Evolutionary conservation across 37 sponge, comb jelly and placozoan genomes (phyloP).

Genomic region (Corticium candelabrum): DNA sequence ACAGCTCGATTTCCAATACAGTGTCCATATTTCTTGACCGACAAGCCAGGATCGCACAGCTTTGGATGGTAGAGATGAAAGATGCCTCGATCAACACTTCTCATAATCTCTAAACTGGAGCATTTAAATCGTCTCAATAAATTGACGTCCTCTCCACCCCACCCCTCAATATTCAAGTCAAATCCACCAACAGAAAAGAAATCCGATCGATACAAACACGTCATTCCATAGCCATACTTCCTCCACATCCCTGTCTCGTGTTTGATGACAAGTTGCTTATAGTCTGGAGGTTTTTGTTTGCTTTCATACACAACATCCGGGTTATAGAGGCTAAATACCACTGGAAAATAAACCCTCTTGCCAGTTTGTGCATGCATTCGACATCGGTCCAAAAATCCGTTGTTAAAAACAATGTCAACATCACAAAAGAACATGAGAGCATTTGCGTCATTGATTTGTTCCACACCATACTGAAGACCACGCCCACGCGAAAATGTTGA

Average conservation of each 20-base stretch:
- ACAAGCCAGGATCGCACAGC: constrained; percentile 42
- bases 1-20: constrained; percentile 61
- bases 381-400: constrained; percentile 41
- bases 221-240: constrained; percentile 63
- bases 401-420: constrained; percentile 47
- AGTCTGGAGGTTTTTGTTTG: constrained; percentile 15
- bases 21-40: constrained; percentile 44
- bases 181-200: constrained; percentile 53
- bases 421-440: constrained; percentile 58
- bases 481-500: constrained; percentile 43
- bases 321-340: constrained; percentile 66
- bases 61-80: constrained; percentile 65
- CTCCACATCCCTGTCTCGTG: constrained; percentile 57
- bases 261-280: constrained; percentile 23
- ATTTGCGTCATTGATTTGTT: constrained; percentile 12
- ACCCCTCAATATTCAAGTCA: constrained; percentile 52
- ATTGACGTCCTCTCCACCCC: constrained; percentile 66
- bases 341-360: constrained; percentile 46
- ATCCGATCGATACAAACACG: constrained; percentile 56
- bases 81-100: constrained; percentile 43
- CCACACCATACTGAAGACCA: constrained; percentile 43
- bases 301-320: constrained; percentile 46
- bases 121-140: constrained; percentile 33
- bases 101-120: constrained; percentile 38
- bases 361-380: constrained; percentile 46